Evolutionary conservation across 1,140 invertebrate species (phyloP).

Genomic region (Wasmannia auropunctata): DNA sequence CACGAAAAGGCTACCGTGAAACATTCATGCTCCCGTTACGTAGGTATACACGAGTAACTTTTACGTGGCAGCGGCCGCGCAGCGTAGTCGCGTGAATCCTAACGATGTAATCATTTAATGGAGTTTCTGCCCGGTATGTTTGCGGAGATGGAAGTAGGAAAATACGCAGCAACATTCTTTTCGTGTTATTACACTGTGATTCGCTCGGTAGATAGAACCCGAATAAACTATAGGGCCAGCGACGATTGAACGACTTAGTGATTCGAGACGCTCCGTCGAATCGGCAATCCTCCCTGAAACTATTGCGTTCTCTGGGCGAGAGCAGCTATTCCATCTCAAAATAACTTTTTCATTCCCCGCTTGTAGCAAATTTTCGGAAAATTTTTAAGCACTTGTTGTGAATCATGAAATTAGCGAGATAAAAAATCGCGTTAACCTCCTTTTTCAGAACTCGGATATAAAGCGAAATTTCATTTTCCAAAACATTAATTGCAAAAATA

Average conservation of each 20-base stretch:
- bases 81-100: constrained; percentile 32
- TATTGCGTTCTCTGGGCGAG: constrained; percentile 7
- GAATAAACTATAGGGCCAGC: constrained; percentile 30
- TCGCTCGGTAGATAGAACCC: constrained; percentile 37
- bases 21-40: constrained; percentile 33
- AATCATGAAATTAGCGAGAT: neutral
- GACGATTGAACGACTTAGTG: constrained; percentile 39
- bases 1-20: constrained; percentile 43
- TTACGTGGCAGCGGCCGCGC: constrained; percentile 23
- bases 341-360: neutral
- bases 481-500: neutral
- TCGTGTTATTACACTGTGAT: constrained; percentile 55
- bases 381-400: neutral
- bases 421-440: neutral
- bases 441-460: neutral
- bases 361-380: neutral
- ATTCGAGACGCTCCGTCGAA: constrained; percentile 12
- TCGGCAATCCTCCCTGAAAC: neutral
- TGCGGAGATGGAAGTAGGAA: constrained; percentile 26
- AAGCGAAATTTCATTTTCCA: neutral
- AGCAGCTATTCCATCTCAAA: neutral
- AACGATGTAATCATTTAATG: constrained; percentile 69
- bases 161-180: constrained; percentile 45
- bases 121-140: constrained; percentile 37
- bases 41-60: neutral